Percentiles rank a stretch among this genome's conserved stretches.
Conservation (phyloP, 1,140 invertebrate species). For the Aricia agestis region DNA sequence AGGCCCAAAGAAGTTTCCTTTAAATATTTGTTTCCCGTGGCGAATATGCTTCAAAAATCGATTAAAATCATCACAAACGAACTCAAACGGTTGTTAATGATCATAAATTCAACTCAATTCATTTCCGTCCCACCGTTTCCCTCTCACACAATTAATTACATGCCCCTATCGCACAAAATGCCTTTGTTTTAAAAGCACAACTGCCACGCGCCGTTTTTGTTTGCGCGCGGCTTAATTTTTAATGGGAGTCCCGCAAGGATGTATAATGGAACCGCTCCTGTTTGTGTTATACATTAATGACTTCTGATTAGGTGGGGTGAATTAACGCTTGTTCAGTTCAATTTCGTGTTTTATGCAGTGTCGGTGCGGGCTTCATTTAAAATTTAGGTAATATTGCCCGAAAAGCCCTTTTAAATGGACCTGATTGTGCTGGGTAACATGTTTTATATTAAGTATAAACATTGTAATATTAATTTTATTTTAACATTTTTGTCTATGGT, state of each 20-base stretch:
- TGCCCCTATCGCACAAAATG: background rate
- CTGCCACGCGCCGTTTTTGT: conserved; percentile 1
- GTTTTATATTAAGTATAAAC: too few relatives aligned
- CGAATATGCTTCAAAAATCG: background rate
- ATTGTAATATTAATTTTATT: too few relatives aligned
- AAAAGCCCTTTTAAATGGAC: background rate
- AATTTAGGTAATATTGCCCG: background rate
- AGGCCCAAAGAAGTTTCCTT: too few relatives aligned
- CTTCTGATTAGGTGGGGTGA: background rate
- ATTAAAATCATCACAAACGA: background rate
- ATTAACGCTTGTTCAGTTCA: background rate
- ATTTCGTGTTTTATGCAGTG: background rate
- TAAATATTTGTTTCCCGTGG: background rate
- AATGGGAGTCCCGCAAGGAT: background rate
- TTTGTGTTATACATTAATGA: conserved; percentile 1
- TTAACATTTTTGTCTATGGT: too few relatives aligned
- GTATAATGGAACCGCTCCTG: background rate
- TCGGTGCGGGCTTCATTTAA: background rate
- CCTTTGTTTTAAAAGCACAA: conserved; percentile 3
- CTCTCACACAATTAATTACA: conserved; percentile 1
- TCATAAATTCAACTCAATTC: background rate
- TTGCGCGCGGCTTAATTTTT: background rate
- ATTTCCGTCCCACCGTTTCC: background rate
- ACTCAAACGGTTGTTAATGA: background rate
- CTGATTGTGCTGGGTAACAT: too few relatives aligned